Evolutionary conservation across 2,113 vertebrate genomes (phyloP).

Genomic region (Candoia aspera): DNA sequence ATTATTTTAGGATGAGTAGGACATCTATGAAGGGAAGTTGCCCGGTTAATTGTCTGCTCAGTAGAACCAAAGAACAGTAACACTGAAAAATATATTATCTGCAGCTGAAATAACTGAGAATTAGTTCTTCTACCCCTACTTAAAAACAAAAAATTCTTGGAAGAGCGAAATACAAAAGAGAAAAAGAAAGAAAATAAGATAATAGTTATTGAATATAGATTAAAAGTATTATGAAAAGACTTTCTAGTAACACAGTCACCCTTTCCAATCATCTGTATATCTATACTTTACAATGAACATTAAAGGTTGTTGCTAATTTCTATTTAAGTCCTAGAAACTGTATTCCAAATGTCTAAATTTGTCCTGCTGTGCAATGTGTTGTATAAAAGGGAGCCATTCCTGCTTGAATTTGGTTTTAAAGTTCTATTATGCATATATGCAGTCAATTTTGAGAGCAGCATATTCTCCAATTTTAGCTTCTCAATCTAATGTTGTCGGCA

Average conservation of each 20-base stretch:
- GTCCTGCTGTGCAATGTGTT: neutral
- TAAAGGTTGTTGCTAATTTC: neutral
- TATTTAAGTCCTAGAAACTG: neutral
- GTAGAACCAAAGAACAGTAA: neutral
- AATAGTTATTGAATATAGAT: neutral
- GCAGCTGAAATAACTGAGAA: neutral
- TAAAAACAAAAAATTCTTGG: neutral
- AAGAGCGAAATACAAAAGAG: neutral
- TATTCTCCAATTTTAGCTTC: neutral
- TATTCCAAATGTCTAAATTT: neutral
- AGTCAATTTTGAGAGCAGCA: neutral
- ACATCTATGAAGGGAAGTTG: neutral
- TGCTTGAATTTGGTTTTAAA: neutral
- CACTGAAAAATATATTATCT: neutral
- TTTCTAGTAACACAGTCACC: neutral
- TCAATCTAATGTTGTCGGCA: neutral
- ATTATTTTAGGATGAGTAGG: neutral
- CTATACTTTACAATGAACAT: neutral
- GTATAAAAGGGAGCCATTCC: no score
- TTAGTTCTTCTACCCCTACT: neutral
- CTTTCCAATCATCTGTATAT: neutral
- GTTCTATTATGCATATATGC: neutral
- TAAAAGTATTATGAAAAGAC: neutral
- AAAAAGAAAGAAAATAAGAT: neutral
- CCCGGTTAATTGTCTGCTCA: neutral